Evolutionary conservation across 2,888 invertebrate genomes (phyloP).

Genomic region (Athetis lepigone): DNA sequence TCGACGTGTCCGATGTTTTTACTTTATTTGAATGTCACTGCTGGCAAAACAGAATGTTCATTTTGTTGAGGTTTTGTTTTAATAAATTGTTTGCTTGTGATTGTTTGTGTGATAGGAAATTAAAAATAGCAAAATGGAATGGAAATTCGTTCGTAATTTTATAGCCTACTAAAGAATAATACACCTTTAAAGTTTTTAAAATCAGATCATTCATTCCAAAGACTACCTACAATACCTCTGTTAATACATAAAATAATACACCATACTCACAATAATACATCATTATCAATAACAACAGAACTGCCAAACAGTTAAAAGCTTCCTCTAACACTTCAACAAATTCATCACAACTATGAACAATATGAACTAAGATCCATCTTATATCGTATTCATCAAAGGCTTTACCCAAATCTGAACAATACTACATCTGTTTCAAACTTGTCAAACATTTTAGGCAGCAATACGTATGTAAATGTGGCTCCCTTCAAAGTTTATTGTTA

Average conservation of each 20-base stretch:
- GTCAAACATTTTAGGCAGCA: constrained; percentile 85
- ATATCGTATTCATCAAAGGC: constrained; percentile 70
- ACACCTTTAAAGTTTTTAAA: too few relatives aligned
- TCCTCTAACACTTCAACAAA: constrained; percentile 54
- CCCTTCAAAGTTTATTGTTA: constrained; percentile 86
- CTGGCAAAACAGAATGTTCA: constrained; percentile 47
- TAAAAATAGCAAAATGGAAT: too few relatives aligned
- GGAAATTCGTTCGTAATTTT: background rate
- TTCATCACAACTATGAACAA: constrained; percentile 59
- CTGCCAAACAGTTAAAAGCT: constrained; percentile 38
- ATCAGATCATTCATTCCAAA: too few relatives aligned
- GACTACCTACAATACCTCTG: background rate
- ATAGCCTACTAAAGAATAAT: too few relatives aligned
- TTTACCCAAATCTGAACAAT: constrained; percentile 70
- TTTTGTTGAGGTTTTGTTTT: constrained; percentile 55
- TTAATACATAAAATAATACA: constrained; percentile 7
- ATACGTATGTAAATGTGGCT: constrained; percentile 85
- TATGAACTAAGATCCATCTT: constrained; percentile 61
- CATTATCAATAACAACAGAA: constrained; percentile 24
- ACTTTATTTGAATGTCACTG: constrained; percentile 65
- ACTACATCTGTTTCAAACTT: constrained; percentile 78
- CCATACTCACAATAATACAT: constrained; percentile 21
- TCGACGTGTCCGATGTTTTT: constrained; percentile 63
- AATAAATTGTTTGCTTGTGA: constrained; percentile 43
- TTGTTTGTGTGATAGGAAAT: constrained; percentile 24